Percentiles rank a stretch among this genome's conserved stretches.
Evolutionary conservation across 2,888 invertebrate species (phyloP).

Genomic region (Sphaerophoria taeniata): DNA sequence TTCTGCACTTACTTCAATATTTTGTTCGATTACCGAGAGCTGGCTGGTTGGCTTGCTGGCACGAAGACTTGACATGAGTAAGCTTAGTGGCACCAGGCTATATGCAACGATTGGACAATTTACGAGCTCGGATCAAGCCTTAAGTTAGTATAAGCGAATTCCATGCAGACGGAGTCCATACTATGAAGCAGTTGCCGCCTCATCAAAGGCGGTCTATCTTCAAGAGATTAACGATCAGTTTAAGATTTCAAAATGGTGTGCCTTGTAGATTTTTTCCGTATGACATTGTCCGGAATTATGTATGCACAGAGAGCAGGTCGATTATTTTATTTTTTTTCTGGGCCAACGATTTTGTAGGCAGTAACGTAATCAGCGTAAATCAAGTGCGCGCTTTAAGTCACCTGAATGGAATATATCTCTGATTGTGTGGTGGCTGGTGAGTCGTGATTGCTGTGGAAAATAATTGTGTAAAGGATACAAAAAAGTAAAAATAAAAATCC

Average conservation of each 20-base stretch:
- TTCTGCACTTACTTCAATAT: slow-evolving; percentile 25
- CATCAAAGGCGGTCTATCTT: slow-evolving; percentile 72
- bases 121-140: slow-evolving; percentile 68
- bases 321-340: slow-evolving; percentile 28
- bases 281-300: slow-evolving; percentile 66
- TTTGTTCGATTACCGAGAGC: neutral
- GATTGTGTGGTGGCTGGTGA: slow-evolving; percentile 48
- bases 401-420: slow-evolving; percentile 34
- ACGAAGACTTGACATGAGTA: slow-evolving; percentile 61
- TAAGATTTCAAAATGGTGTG: slow-evolving; percentile 61
- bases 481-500: slow-evolving; percentile 2
- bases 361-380: slow-evolving; percentile 73
- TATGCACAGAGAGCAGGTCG: slow-evolving; percentile 49
- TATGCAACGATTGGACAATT: slow-evolving; percentile 69
- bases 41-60: too few relatives aligned
- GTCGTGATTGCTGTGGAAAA: slow-evolving; percentile 32
- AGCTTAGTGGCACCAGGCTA: slow-evolving; percentile 35
- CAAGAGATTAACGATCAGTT: slow-evolving; percentile 70
- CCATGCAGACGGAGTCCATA: slow-evolving; percentile 2
- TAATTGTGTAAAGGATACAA: slow-evolving; percentile 3
- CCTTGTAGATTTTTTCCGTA: slow-evolving; percentile 44
- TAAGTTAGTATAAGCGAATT: slow-evolving; percentile 24
- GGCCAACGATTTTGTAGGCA: slow-evolving; percentile 63
- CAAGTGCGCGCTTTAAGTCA: slow-evolving; percentile 73
- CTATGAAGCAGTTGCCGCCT: slow-evolving; percentile 56